Base-by-base conservation (phyloP, 2,113 vertebrate genomes). In the Anolis sagrei region DNA sequence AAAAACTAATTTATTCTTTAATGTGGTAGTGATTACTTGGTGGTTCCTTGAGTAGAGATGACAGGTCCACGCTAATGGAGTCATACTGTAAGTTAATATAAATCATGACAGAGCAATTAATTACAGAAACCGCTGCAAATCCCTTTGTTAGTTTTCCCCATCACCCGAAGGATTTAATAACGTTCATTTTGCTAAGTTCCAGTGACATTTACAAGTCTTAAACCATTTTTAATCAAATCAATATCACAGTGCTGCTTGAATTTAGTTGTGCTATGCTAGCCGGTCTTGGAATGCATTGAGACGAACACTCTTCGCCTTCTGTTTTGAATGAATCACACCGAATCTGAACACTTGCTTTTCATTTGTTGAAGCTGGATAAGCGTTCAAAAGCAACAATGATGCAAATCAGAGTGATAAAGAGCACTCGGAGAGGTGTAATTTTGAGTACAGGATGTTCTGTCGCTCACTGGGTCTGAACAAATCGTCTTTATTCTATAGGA, bases 31-130 rank as follows among this genome's bases (percentile, higher is more conserved):
- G 96, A 97, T 97, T 97, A 97, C 95, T 96, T 95, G 96, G 96
- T 96, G 95, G 94, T 96, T 97, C 94, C 95, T 96, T 95, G 95
- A 96, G 95, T 95, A 93, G 96, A 95, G 96, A 97, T 97, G 97
- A 97, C 97, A 97, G 96, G 93, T 95, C 96, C 95, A 92, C 95
- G 96, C 96, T 97, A 97, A 97, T 97, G 95, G 96, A 97, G 95
- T 97, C 96, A 95, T 97, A 97, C 96, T 97, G 96, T 96, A 97
- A 97, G 96, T 97, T 97, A 96, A 97, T 97, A 97, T 97, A 97
- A 97, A 96, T 96, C 96, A 97, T 97, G 96, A 96, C 96, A 97
- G 96, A 96, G 95, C 96, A 97, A 97, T 97, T 97, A 97, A 97
- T 97, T 97, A 97, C 96, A 96, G 95, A 96, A 96, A 97, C 96